Evolutionary conservation across 2,113 vertebrate genomes (phyloP).

Genomic region (Melanerpes formicivorus): DNA sequence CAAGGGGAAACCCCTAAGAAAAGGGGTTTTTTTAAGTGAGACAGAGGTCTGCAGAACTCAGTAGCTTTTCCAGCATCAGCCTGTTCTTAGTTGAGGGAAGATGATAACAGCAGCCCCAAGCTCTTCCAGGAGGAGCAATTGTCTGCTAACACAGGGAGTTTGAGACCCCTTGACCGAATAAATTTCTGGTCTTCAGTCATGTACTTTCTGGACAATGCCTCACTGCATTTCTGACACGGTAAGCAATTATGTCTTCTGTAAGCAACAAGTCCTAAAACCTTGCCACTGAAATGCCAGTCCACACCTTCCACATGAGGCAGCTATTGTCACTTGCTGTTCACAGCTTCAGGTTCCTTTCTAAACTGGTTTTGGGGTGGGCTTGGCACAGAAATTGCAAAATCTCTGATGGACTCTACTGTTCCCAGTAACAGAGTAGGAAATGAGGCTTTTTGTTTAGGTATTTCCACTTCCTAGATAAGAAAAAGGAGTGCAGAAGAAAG

Average conservation of each 20-base stretch:
- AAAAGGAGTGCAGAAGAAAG: neutral
- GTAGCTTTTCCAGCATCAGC: neutral
- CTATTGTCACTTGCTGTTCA: neutral
- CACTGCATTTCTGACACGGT: neutral
- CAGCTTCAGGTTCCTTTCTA: neutral
- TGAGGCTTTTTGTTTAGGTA: neutral
- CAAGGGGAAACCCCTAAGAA: neutral
- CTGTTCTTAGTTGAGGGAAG: neutral
- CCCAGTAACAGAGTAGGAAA: neutral
- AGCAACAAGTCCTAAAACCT: neutral
- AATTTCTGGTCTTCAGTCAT: neutral
- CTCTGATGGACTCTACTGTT: fast-evolving
- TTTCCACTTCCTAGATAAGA: neutral
- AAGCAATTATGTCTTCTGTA: neutral
- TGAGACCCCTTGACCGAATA: neutral
- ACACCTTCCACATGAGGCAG: neutral
- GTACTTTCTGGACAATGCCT: neutral
- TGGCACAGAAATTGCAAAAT: neutral
- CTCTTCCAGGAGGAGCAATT: neutral
- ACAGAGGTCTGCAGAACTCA: neutral
- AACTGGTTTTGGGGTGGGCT: neutral
- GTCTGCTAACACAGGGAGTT: fast-evolving
- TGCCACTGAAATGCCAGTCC: neutral
- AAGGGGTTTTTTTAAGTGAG: neutral
- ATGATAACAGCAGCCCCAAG: fast-evolving